Evolutionary conservation across 2,888 invertebrate species (phyloP), one percentile per base, ranked within the genome.

Genomic region (Chrysolina americana): DNA sequence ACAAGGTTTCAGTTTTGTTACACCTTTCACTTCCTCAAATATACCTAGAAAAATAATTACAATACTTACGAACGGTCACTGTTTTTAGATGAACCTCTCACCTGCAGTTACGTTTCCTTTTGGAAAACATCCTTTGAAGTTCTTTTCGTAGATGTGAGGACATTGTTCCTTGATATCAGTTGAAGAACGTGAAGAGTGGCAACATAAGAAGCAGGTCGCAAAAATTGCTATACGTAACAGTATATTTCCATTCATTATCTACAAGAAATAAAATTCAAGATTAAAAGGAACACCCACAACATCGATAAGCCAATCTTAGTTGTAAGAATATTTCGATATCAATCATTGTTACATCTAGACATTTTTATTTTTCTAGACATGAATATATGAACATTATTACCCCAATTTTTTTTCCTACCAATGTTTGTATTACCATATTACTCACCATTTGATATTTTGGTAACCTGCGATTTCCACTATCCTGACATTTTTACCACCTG

Each of bases 1-100:
- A 89, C 94, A 94, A 82, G 92, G 89, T 84, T 91, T 89, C 74
- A 93, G 83, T 71, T 90, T 89, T 82, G 90, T 89, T 10, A 89
- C 84, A 63, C 88, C 89, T 23, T 88, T 86, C 80, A 91, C 89
- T 82, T 91, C 90, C 2, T 91, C 91, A 81, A 91, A 94, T 76
- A 77, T 65, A 15, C 87, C 87, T 84, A 73, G 17, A 75, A 47
- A 71, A 64, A 77, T 78, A 19, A 81, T 79, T 11, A 23, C 17
- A 19, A 21, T 53, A 19, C 8, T 13, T 21, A 53, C 4, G 21
- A 13, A 53, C 19, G 28, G 28, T 28, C 36, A 53, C 13, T 21
- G 53, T 53, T 21, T 21, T 53, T 13, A 21, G n/a, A 47, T 17
- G 44, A 17, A 68, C 13, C 13, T n/a, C 47, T 72, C 83, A 86